Evolutionary conservation across 2,888 invertebrate genomes (phyloP), one percentile per base, ranked within the genome.

Genomic region (Isotomurus palustris): DNA sequence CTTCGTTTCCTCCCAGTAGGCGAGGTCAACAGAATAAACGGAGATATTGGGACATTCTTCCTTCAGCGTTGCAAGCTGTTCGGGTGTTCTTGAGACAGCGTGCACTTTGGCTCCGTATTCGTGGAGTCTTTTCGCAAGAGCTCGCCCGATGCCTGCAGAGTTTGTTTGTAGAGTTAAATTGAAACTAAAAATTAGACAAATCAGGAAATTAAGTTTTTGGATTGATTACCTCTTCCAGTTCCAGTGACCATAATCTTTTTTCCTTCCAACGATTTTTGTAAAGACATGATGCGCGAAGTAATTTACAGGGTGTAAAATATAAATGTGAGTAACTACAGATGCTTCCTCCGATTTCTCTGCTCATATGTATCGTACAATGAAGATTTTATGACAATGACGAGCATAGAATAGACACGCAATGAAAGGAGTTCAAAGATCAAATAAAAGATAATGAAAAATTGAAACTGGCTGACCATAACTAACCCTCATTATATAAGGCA

Each of bases 1-100:
- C n/a, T n/a, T n/a, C n/a, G n/a, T n/a, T n/a, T n/a, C n/a, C 2
- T 74, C 72, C 78, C 79, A 79, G 61, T 79, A 73, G 14, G 65
- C 56, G 24, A 80, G 63, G 68, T 80, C 78, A 35, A 74, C 73
- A 38, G 69, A 71, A 19, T 78, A 63, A 4, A 68, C 69, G 45
- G 68, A 58, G 49, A 75, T 65, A 14, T 45, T 51, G 8, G 68
- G 60, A 8, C 57, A 62, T 51, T 72, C 73, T 25, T 57, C 29
- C 59, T 74, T 72, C 12, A 77, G 61, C 21, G 69, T 62, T 25
- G 73, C 72, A 25, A 77, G 68, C 47, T 75, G 69, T 36, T 70
- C 67, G 48, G 73, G 66, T 4, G 73, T 74, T 38, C 73, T 71
- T 35, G 74, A 73, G 1, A 77, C 49, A 3, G 75, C 77, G 40